phyloP scores from a whole-genome alignment of 2,888 invertebrate genomes.

The Cheilosia impressa region DNA sequence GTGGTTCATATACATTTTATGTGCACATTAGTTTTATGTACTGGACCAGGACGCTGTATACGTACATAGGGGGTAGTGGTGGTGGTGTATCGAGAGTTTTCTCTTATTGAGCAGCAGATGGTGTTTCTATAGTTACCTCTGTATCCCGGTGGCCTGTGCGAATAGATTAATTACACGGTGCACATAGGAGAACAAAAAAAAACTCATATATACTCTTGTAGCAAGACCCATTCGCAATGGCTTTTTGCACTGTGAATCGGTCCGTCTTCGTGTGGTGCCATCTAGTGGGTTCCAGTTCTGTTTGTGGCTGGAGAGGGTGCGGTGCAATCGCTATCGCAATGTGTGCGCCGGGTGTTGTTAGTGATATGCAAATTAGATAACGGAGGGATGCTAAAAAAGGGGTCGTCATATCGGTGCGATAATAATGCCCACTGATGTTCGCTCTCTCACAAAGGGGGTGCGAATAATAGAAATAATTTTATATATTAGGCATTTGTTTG shows the following conservation, averaged over 20 bases:
- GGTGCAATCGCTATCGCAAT: conserved; percentile 30
- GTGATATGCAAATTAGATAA: conserved; percentile 74
- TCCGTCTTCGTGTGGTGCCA: conserved; percentile 41
- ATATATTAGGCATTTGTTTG: conserved; percentile 67
- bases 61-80: conserved; percentile 29
- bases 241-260: conserved; percentile 50
- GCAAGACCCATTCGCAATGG: conserved; percentile 47
- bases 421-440: not conserved
- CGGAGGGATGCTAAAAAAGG: conserved; percentile 41
- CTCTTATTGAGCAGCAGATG: conserved; percentile 60
- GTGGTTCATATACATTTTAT: conserved; percentile 27
- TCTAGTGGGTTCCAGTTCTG: conserved; percentile 43
- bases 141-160: conserved; percentile 46
- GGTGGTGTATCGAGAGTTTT: conserved; percentile 42
- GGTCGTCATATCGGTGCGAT: conserved; percentile 21
- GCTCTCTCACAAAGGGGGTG: conserved; percentile 40
- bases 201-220: not conserved
- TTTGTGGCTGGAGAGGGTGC: conserved; percentile 1
- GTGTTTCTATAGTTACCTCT: conserved; percentile 68
- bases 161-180: conserved; percentile 71
- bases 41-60: conserved; percentile 31
- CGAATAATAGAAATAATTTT: conserved; percentile 69
- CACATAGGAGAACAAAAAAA: conserved; percentile 2
- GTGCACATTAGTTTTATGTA: conserved; percentile 44
- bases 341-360: conserved; percentile 58